Base-by-base conservation (phyloP, 2,888 invertebrate genomes). In the Acrobeloides nanus region DNA sequence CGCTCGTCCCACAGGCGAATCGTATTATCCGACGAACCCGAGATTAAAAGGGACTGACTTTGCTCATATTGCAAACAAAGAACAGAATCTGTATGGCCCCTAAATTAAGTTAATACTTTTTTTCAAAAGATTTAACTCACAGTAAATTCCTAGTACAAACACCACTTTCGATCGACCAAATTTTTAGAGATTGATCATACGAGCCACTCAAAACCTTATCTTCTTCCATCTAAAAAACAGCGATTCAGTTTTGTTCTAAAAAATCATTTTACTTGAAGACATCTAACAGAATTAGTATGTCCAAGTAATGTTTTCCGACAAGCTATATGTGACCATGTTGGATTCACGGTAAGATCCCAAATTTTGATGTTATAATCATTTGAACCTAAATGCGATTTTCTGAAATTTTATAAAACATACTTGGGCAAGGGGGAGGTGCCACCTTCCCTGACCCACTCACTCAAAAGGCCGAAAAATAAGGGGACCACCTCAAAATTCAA, bases 1-100 rank as follows among this genome's bases (percentile, higher is more conserved):
- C 92, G 81, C 24, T 95, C 79, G 76, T 97, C 97, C 97, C 97
- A 97, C 34, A 97, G 78, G 46, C 95, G 81, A 34, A 97, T 79
- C 0, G 93, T 90, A 79, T 93, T 93, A 75, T 97, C 97, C 70
- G 93, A 73, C 0, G 95, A 93, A 18, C 78, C 93, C 4, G 95
- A 95, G 18, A 97, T n/a, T n/a, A n/a, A n/a, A n/a, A n/a, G n/a
- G n/a, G n/a, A n/a, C n/a, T n/a, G n/a, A n/a, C n/a, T n/a, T n/a
- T n/a, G n/a, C 52, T 74, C 74, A 55, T 75, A 77, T 57, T 77
- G 77, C 32, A 77, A 64, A 67, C 78, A 77, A 26, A 79, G 65
- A n/a, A 79, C 78, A 24, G 77, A 76, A 29, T 74, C 78, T 40
- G 73, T 72, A 60, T 79, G 78, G 21, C 78, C 78, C 32, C 76